A percentile compares a stretch with the other conserved stretches of the same genome.
Evolutionary conservation across 2,113 vertebrate species (phyloP).

Genomic region (Mormyrus iriodes): DNA sequence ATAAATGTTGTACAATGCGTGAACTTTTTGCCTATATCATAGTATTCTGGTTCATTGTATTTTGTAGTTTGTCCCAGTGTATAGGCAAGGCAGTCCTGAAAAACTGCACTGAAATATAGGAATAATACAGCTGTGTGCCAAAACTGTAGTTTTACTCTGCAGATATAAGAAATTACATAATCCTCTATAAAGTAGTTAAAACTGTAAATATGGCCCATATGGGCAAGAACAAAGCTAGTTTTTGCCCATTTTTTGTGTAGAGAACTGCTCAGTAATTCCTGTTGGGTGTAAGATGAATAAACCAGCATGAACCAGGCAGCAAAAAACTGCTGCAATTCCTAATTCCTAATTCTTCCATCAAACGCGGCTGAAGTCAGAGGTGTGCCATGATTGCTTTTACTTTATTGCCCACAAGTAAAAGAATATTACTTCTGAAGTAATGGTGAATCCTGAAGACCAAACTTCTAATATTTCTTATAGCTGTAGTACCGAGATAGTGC

Average conservation of each 20-base stretch:
- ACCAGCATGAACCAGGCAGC: neutral
- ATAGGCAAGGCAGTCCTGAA: neutral
- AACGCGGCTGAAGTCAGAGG: neutral
- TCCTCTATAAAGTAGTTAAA: neutral
- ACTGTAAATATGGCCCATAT: neutral
- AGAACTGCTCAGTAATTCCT: neutral
- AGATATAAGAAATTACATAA: neutral
- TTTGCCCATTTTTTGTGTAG: neutral
- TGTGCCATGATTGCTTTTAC: neutral
- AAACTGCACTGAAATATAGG: neutral
- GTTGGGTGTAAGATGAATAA: neutral
- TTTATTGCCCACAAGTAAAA: neutral
- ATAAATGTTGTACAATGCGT: neutral
- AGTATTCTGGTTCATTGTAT: neutral
- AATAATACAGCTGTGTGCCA: neutral
- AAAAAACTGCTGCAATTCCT: neutral
- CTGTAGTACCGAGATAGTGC: neutral
- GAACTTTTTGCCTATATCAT: neutral
- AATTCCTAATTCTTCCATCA: neutral
- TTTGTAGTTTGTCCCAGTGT: neutral
- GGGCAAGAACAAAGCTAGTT: neutral
- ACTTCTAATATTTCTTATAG: neutral
- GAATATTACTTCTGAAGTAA: neutral
- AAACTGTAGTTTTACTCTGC: neutral
- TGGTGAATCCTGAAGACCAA: neutral